Base-by-base conservation (phyloP, 2,113 vertebrate genomes). In the Lepisosteus oculatus region DNA sequence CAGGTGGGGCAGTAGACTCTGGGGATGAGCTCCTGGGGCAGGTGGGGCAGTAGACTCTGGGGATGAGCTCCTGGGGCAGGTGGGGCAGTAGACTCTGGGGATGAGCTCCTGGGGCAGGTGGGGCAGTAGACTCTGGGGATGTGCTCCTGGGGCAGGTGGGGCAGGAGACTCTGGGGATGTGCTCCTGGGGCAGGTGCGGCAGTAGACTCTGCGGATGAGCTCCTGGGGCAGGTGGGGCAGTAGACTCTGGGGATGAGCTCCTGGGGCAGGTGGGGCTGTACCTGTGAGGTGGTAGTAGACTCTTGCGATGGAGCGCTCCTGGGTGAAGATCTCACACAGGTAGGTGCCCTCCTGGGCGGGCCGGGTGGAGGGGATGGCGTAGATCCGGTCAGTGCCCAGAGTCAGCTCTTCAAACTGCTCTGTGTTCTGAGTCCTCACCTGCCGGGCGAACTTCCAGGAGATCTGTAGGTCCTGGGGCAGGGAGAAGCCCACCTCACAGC, bases 251-350 rank as follows among this genome's bases (percentile, higher is more conserved):
- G 55, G 17, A 29, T 29, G 17, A 29, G 17, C 17, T 29, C 17
- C 17, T 29, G 17, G 17, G 17, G 17, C 17, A 29, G 17, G 17
- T 29, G 17, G 17, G 17, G 17, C 17, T 43, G 51, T n/a, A 83
- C 83, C 83, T 81, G 72, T 70, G 63, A 93, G 75, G 76, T 83
- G 79, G 76, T 59, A 88, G 83, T 89, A 92, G 3, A 88, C 73
- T 51, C 90, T 78, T 64, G 85, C 79, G 7, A 92, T 72, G 63
- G 90, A 88, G 45, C 57, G 72, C 9, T 73, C 62, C 29, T 68
- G 71, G 3, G 86, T 85, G 75, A 81, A 87, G 72, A 93, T 83
- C 81, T 92, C 89, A 80, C 90, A 93, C 84, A 87, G 87, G 84
- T 90, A 91, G 47, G 86, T 92, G 45, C 90, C 90, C n/a, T 84